Evolutionary conservation across 2,888 invertebrate species (phyloP), one percentile per base, ranked within the genome.

Genomic region (Lasioglossum oenotherae): DNA sequence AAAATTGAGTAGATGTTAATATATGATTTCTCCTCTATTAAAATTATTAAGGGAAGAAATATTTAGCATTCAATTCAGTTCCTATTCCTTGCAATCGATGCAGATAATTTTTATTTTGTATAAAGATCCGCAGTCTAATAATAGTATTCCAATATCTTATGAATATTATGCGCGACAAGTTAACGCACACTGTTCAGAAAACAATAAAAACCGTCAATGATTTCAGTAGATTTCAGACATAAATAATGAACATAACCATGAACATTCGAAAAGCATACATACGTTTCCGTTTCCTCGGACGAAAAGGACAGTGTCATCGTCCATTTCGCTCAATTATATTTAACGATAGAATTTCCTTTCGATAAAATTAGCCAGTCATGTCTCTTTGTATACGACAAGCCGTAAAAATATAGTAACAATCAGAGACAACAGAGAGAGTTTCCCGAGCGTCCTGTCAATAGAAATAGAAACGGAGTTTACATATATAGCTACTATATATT

Each of bases 301-400:
- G 81, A 92, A 94, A 35, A 94, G 87, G 19, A 94, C 88, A 85
- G 93, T 92, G 53, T 82, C 91, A 14, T 93, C 92, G 72, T 91
- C 87, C 93, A 94, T 94, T 75, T 75, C 80, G 74, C n/a, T 5
- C 35, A 79, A 72, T 53, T 57, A 72, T n/a, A 79, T 67, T 23
- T 14, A 53, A 64, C 10, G 73, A 64, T 64, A 16, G 31, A 38
- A 60, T 14, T 57, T 76, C 0, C 2, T 73, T 46, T 57, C 3
- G 0, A 86, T 12, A 78, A 82, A 80, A 80, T 73, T 72, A 60
- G 76, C 75, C 53, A 71, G 67, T 83, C 76, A 78, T 64, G 76
- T 83, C n/a, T 49, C 75, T 69, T 78, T 57, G 6, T n/a, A 60
- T 0, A 38, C 46, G 71, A 86, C 80, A 74, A 57, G 67, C 4